A percentile compares a stretch with the other conserved stretches of the same genome.
Conservation (phyloP, 2,888 invertebrate species). For the Tenodera sinensis region DNA sequence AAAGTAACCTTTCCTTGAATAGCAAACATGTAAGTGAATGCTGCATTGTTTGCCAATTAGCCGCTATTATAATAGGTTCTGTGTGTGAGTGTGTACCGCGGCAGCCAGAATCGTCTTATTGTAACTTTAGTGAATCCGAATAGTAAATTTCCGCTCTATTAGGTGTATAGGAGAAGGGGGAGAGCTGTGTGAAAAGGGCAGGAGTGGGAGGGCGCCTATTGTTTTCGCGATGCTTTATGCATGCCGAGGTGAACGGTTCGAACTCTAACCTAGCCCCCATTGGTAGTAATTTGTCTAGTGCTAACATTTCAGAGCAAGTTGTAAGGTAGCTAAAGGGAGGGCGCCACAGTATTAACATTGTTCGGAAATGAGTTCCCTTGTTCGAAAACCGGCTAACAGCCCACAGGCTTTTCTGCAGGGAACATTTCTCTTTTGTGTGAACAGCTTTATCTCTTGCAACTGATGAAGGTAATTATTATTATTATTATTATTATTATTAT, state of each 20-base stretch:
- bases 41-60: conserved; percentile 23
- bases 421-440: too few species aligned
- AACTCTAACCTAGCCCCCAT: conserved; percentile 3
- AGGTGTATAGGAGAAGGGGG: not conserved
- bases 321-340: not conserved
- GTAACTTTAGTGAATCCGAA: conserved; percentile 12
- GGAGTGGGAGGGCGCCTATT: conserved; percentile 1
- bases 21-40: conserved; percentile 18
- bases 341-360: not conserved
- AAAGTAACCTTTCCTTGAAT: conserved; percentile 12
- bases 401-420: too few species aligned
- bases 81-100: not conserved
- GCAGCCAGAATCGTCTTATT: conserved; percentile 12
- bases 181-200: not conserved
- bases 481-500: too few species aligned
- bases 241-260: conserved; percentile 11
- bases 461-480: too few species aligned
- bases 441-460: too few species aligned
- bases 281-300: conserved; percentile 11
- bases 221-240: conserved; percentile 22
- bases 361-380: not conserved
- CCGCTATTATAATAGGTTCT: conserved; percentile 6
- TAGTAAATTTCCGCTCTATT: conserved; percentile 19
- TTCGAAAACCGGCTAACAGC: not conserved
- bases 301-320: not conserved